phyloP scores from a whole-genome alignment of 1,140 invertebrate genomes.

The Drosophila parabipectinata region DNA sequence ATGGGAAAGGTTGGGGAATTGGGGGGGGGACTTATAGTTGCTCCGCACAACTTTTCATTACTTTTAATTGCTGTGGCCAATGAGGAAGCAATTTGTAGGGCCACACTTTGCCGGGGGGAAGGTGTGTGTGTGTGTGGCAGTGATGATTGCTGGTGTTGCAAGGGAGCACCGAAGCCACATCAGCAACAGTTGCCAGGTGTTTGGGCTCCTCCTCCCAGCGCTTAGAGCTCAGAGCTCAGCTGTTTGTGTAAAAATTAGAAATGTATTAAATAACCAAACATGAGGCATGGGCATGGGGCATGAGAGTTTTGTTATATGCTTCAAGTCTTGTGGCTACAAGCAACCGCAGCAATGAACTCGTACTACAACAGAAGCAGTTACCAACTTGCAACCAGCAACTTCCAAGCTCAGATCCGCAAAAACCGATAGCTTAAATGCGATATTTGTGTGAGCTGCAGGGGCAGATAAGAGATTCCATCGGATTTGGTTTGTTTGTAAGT shows the following conservation, averaged over 20 bases:
- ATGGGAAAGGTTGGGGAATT: background rate
- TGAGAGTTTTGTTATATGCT: constrained; percentile 19
- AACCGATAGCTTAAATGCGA: constrained; percentile 45
- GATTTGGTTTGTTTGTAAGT: constrained; percentile 11
- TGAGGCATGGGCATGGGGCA: constrained; percentile 51
- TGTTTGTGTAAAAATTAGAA: constrained; percentile 35
- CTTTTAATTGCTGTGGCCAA: constrained; percentile 79
- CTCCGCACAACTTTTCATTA: constrained; percentile 72
- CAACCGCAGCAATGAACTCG: constrained; percentile 30
- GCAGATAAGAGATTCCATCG: constrained; percentile 15
- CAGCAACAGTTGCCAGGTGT: constrained; percentile 53
- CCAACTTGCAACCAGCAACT: constrained; percentile 24
- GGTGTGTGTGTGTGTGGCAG: background rate
- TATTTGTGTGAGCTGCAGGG: constrained; percentile 59
- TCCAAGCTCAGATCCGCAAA: constrained; percentile 20
- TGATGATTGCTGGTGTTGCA: constrained; percentile 16
- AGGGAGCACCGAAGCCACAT: constrained; percentile 3
- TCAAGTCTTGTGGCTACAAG: constrained; percentile 40
- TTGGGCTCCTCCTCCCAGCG: constrained; percentile 25
- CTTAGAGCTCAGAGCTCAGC: constrained; percentile 19
- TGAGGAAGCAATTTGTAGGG: constrained; percentile 81
- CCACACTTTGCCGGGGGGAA: constrained; percentile 25
- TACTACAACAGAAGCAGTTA: constrained; percentile 9
- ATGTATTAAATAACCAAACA: constrained; percentile 70
- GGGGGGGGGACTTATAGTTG: constrained; percentile 40